phyloP scores from a whole-genome alignment of 2,888 invertebrate species.

The Tiphia femorata region DNA sequence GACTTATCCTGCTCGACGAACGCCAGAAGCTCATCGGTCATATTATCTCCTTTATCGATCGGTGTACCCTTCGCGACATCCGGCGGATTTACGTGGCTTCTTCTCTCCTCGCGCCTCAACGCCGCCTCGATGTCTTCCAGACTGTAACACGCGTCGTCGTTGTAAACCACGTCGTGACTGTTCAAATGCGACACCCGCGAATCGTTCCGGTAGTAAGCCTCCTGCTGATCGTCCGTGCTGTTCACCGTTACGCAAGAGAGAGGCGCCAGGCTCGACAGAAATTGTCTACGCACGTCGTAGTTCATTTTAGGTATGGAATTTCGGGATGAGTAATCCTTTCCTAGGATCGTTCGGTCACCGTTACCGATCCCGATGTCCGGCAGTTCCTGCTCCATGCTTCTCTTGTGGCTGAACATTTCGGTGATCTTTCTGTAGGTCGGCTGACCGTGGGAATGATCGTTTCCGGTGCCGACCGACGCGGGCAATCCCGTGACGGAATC shows the following conservation, averaged over 20 bases:
- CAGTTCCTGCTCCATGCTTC: slow-evolving; percentile 66
- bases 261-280: slow-evolving; percentile 83
- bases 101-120: slow-evolving; percentile 66
- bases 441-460: slow-evolving; percentile 28
- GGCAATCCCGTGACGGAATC: background rate
- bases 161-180: slow-evolving; percentile 75
- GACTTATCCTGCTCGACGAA: slow-evolving; percentile 89
- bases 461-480: background rate
- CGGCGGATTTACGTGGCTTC: slow-evolving; percentile 73
- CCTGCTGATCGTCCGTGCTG: slow-evolving; percentile 71
- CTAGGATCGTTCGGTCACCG: slow-evolving; percentile 15
- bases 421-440: slow-evolving; percentile 77
- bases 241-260: slow-evolving; percentile 80
- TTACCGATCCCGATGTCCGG: slow-evolving; percentile 52
- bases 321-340: slow-evolving; percentile 58
- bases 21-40: slow-evolving; percentile 80
- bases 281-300: slow-evolving; percentile 80
- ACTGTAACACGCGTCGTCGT: slow-evolving; percentile 78
- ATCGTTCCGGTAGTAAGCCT: slow-evolving; percentile 75
- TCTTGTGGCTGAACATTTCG: slow-evolving; percentile 73
- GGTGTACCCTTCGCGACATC: slow-evolving; percentile 86
- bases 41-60: slow-evolving; percentile 62
- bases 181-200: slow-evolving; percentile 59
- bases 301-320: slow-evolving; percentile 67
- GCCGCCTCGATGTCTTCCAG: slow-evolving; percentile 76